Evolutionary conservation across 35 echinoderm and acorn worm genomes (phyloP), one percentile per base, ranked within the genome.

Genomic region (Ophiothrix spiculata): DNA sequence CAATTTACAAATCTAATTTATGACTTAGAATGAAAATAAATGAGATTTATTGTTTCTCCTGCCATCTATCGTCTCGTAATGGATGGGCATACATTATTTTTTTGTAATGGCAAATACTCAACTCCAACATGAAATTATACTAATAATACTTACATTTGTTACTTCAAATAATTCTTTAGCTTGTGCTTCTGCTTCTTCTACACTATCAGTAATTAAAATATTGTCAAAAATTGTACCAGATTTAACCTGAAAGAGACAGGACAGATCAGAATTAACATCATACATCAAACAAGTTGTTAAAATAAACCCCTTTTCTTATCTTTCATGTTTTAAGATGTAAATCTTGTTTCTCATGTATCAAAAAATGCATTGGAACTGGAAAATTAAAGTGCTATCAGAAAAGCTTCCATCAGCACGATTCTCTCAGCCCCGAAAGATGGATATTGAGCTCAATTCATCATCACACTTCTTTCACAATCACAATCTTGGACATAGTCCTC

Each of bases 151-250:
- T 89, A 93, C 91, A 64, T 93, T 93, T 80, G 91, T 93, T n/a
- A 32, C 38, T 93, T 93, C 87, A 82, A 82, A 93, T 89, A 93
- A 85, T 37, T 93, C 87, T 49, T 85, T 64, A 23, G 91, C 91
- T 75, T 89, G 80, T 89, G 38, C 77, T 85, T 93, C 91, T 89
- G 91, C 91, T 85, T 85, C 77, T 63, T 11, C 39, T 41, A 93
- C 56, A 86, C 89, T 87, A 81, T 93, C 83, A 85, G 86, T 77
- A 78, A 93, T 89, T 74, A 89, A 76, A 75, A 93, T 40, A 63
- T 93, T 93, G 64, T 93, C 91, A 86, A 93, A 93, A 82, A 93
- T 93, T 33, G 91, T 89, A 32, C 91, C 91, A 46, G 91, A 86
- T 86, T 93, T 93, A 19, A 93, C 91, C 91, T 93, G 86, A 33